A percentile compares a stretch with the other conserved stretches of the same genome.
Conservation (phyloP, 2,797 vertebrate genomes). For the Protosalanx chinensis region DNA sequence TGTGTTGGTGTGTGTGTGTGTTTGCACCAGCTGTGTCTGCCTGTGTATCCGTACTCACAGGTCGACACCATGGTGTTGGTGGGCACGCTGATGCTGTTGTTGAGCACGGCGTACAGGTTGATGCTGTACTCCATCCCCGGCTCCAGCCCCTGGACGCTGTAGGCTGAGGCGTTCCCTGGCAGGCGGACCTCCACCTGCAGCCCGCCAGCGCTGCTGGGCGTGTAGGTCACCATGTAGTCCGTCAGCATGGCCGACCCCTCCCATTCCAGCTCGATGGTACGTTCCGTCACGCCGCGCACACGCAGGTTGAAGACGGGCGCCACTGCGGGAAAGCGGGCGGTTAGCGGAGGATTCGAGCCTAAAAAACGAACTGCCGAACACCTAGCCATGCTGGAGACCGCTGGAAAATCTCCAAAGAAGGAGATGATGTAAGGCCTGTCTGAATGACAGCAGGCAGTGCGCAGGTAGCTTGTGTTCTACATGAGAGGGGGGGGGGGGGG, state of each 20-base stretch:
- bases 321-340: slow-evolving; percentile 69
- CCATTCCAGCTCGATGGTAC: slow-evolving; percentile 88
- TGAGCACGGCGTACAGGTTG: slow-evolving; percentile 88
- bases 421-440: too few relatives aligned
- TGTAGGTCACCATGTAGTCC: slow-evolving; percentile 90
- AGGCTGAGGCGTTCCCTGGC: slow-evolving; percentile 83
- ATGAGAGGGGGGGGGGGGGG: background rate
- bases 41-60: slow-evolving; percentile 78
- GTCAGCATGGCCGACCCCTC: slow-evolving; percentile 82
- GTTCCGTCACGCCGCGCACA: slow-evolving; percentile 81
- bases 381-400: too few relatives aligned
- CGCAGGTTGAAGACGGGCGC: slow-evolving; percentile 85
- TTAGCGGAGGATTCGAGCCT: background rate
- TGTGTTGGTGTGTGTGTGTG: slow-evolving; percentile 6
- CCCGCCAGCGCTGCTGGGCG: slow-evolving; percentile 77
- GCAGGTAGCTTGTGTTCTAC: too few relatives aligned
- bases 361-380: background rate
- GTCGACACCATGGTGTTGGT: slow-evolving; percentile 84
- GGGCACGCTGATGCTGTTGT: slow-evolving; percentile 84
- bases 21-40: background rate
- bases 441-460: too few relatives aligned
- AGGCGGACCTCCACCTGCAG: slow-evolving; percentile 87
- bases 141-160: slow-evolving; percentile 83
- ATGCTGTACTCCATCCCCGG: slow-evolving; percentile 92
- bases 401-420: too few relatives aligned